These are phyloP conservation scores for Pachydiplax longipennis DNA, from an alignment of 2,888 invertebrate genomes.

Conservation along the genomic window DNA sequence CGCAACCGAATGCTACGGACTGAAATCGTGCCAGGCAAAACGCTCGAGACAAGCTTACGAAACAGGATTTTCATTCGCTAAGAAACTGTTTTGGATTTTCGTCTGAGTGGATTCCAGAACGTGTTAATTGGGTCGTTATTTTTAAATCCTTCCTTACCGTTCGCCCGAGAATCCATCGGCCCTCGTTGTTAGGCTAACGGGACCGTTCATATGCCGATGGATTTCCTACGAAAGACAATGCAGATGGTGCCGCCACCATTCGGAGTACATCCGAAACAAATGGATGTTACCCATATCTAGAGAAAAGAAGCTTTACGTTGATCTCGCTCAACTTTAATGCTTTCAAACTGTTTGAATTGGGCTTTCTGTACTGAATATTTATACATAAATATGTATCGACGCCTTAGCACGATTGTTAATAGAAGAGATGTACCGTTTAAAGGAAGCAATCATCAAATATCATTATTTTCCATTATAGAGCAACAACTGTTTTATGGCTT, in stretches of 20 bases:
- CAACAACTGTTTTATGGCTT: no score
- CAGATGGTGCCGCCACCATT: background rate
- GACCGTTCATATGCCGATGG: background rate
- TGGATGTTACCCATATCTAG: background rate
- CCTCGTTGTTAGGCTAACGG: background rate
- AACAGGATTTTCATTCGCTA: constrained; percentile 33
- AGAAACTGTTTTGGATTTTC: constrained; percentile 30
- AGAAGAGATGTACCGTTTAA: no score
- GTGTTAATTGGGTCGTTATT: constrained; percentile 41
- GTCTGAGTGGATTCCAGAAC: constrained; percentile 25
- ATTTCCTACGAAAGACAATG: background rate
- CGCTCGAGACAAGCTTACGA: constrained; percentile 27
- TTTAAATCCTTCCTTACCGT: constrained; percentile 21
- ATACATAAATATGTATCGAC: no score
- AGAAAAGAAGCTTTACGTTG: no score
- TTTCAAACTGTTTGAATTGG: no score
- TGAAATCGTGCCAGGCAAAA: background rate
- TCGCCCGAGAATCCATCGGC: background rate
- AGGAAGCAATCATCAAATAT: no score
- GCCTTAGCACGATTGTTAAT: no score
- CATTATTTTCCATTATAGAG: no score
- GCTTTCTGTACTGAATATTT: no score
- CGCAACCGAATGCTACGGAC: background rate
- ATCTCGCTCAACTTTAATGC: no score
- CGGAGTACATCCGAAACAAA: background rate